Evolutionary conservation across 2,888 invertebrate species (phyloP).

Genomic region (Erebia ligea): DNA sequence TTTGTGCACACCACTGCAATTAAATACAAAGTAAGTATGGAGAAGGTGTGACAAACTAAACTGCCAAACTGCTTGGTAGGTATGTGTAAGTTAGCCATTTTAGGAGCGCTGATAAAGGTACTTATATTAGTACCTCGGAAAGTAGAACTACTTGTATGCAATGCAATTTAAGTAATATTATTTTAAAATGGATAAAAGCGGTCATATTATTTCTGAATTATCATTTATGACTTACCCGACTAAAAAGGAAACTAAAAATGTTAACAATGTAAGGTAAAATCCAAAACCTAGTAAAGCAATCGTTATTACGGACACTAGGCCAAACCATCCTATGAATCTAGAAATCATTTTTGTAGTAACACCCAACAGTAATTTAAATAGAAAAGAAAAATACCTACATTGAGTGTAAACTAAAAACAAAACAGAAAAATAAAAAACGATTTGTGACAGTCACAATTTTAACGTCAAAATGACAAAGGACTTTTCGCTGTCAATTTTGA

Average conservation of each 20-base stretch:
- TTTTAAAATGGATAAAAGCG: background rate
- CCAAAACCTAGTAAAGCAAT: constrained; percentile 73
- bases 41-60: too few relatives aligned
- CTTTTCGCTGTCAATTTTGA: constrained; percentile 1
- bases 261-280: constrained; percentile 66
- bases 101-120: background rate
- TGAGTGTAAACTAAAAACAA: background rate
- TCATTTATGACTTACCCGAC: constrained; percentile 63
- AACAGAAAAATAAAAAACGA: constrained; percentile 28
- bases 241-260: constrained; percentile 69
- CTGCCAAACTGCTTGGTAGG: background rate
- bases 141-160: background rate
- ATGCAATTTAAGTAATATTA: background rate
- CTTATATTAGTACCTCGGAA: background rate
- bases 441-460: constrained; percentile 20
- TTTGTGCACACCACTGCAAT: too few relatives aligned
- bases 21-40: too few relatives aligned
- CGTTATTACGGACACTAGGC: constrained; percentile 67
- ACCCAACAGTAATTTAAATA: background rate
- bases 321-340: constrained; percentile 67
- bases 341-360: constrained; percentile 51
- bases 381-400: background rate
- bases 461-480: constrained; percentile 29
- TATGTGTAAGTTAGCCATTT: background rate
- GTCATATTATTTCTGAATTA: background rate